Base-by-base conservation (phyloP, 2,113 vertebrate genomes). In the Entelurus aequoreus region DNA sequence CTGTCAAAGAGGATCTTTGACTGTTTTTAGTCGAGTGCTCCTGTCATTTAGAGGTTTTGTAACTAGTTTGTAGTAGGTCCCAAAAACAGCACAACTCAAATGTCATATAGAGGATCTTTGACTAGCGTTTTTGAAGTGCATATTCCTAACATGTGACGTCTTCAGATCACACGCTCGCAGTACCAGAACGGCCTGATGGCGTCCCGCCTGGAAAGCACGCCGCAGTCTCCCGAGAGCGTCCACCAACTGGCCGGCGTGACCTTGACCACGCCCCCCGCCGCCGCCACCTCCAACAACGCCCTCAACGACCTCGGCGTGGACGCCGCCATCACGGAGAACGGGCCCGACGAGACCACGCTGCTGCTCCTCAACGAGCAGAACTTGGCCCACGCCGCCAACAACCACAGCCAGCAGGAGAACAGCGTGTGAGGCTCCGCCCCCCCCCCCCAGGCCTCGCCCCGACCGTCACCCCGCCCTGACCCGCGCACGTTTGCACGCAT, bases 131-230 rank as follows among this genome's bases (percentile, higher is more conserved):
- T 10, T 44, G 42, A 8, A 7, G 8, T 1, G 4, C 2, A 10
- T 44, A 6, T 44, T 44, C 42, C 51, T 11, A 6, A 49, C n/a
- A 49, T 28, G 28, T 46, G 10, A 12, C 42, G 10, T n/a, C 62
- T 15, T 6, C 83, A 99, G 96, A 91, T 99, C 81, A 94, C 93
- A 0, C 89, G 93, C 8, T 88, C 95, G 40, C 95, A 99, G 75
- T 99, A 99, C 86, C 95, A 97, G 87, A 96, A 96, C 0, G 95
- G 94, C 2, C 84, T 98, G 62, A 80, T 90, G 75, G 92, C 95
- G 0, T 98, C 96, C 0, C 92, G 90, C 6, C 77, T 96, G 76
- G 96, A 98, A 85, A 95, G 90, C 75, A 92, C 92, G 1, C 94
- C 95, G 2, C 95, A 95, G 60, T 92, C 93, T 35, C 90, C 94